Percentiles rank a stretch among this genome's conserved stretches.
Conservation (phyloP, 2,797 vertebrate genomes). For the Pteronotus mesoamericanus region DNA sequence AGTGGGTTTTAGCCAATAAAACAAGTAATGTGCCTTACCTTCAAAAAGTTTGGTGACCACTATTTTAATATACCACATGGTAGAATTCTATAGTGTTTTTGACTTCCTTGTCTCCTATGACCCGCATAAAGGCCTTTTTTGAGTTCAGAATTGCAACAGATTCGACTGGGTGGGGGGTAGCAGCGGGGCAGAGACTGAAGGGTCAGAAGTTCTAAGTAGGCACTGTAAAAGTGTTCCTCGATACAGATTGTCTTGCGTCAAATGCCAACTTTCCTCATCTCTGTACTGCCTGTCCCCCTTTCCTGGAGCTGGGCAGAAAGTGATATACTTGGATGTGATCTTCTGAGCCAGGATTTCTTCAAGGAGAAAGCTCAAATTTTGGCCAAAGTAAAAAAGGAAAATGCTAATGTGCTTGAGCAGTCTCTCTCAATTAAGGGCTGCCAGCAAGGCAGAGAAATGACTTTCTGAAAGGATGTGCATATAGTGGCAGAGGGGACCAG, state of each 20-base stretch:
- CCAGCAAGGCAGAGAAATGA: not conserved
- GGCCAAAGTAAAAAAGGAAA: not conserved
- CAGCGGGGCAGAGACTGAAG: not conserved
- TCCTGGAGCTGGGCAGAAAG: not conserved
- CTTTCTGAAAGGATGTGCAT: not conserved
- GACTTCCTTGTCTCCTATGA: not conserved
- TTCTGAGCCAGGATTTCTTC: constrained; percentile 6
- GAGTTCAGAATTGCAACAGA: not conserved
- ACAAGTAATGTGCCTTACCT: not conserved
- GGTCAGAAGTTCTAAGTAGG: not conserved
- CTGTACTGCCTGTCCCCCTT: not conserved
- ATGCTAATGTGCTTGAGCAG: not conserved
- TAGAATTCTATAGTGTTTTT: not conserved
- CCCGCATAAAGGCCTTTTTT: not conserved
- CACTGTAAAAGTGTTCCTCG: not conserved
- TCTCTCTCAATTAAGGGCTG: not conserved
- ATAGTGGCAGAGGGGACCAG: not conserved
- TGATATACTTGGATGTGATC: not conserved
- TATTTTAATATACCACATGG: not conserved
- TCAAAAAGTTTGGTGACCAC: not conserved
- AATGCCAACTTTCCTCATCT: not conserved
- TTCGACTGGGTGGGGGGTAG: not conserved
- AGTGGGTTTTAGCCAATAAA: not conserved
- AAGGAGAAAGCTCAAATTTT: not conserved
- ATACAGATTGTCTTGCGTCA: not conserved